Base-by-base conservation (phyloP, 2,113 vertebrate species). In the Rhabdornis inornatus region DNA sequence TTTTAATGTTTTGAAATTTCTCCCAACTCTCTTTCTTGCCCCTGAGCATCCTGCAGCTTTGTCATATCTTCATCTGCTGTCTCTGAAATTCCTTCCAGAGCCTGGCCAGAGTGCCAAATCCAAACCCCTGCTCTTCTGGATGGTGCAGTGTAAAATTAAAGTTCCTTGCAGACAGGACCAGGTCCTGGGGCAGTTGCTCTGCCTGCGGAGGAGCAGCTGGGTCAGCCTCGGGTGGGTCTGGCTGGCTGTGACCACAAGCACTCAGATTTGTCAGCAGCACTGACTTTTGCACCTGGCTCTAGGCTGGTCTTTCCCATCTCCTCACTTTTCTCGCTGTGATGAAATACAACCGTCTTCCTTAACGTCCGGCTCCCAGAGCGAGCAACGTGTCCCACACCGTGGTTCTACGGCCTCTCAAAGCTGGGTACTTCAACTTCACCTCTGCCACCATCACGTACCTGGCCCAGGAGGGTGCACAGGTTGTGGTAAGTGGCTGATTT, bases 401-500 rank as follows among this genome's bases (percentile, higher is more conserved):
- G 49, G 49, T 50, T 50, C 49, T 50, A 15, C 49, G 49, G 25
- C 24, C 49, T 50, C 49, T 50, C 49, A 50, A 52, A 52, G 50
- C 50, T 52, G 50, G 50, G 8, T 52, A 52, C 50, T 52, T 52
- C 50, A 52, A 52, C 50, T 52, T 52, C 50, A 52, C 27, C 50
- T 52, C 50, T 52, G 27, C 50, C 50, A 52, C 50, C 50, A 52
- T 52, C 50, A 52, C 50, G 15, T 52, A 52, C 50, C 50, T 28
- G 27, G 27, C 50, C 10, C 50, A 52, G 50, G 50, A 52, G 50
- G 50, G 50, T 28, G 50, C 50, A 37, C 57, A 60, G n/a, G 99
- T 99, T 2, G 98, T 99, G 99, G 99, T 99, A 93, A 98, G 98
- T 97, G 33, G 12, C 15, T 7, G 5, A 2, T 55, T 30, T 7